Base-by-base conservation (phyloP, 1,140 invertebrate species). In the Drosophila sp. region DNA sequence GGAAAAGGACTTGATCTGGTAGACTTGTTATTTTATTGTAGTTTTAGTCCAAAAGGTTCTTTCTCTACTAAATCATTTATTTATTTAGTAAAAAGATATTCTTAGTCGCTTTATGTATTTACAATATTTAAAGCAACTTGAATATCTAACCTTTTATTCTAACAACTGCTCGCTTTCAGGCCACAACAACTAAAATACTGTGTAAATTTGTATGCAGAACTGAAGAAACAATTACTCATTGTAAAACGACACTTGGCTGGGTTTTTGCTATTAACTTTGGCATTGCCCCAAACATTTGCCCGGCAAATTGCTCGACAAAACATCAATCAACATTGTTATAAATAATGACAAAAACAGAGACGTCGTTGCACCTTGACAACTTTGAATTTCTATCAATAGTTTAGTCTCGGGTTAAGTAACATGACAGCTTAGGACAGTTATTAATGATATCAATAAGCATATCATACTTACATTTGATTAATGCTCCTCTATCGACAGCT, bases 341-440 rank as follows among this genome's bases (percentile, higher is more conserved):
- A 70, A 36, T 34, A 65, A 66, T 41, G 58, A 38, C 21, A 51
- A 18, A 7, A n/a, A 21, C 18, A 21, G 8, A 38, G 13, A 7
- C 27, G 0, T 8, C 0, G 40, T 14, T 6, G 46, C 27, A 50
- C 54, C 18, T 27, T 40, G 13, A 6, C 25, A 32, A 41, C 27
- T 41, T 62, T 27, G 36, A 53, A 66, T 54, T 50, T 43, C 64
- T 59, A 67, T 72, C 64, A 73, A 73, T 73, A 61, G 64, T 73
- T 73, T 73, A 69, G 56, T 48, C 32, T 41, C 7, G 53, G 63
- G 43, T 76, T 73, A 61, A 72, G 43, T 57, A 67, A 76, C 74
- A 73, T 69, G 71, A 69, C 74, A 76, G 57, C 2, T 5, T 29
- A 34, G 67, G 38, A 6, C 63, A 76, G 57, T 76, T 76, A 76